Base-by-base conservation (phyloP, 1,140 invertebrate species). In the Papilio polytes region DNA sequence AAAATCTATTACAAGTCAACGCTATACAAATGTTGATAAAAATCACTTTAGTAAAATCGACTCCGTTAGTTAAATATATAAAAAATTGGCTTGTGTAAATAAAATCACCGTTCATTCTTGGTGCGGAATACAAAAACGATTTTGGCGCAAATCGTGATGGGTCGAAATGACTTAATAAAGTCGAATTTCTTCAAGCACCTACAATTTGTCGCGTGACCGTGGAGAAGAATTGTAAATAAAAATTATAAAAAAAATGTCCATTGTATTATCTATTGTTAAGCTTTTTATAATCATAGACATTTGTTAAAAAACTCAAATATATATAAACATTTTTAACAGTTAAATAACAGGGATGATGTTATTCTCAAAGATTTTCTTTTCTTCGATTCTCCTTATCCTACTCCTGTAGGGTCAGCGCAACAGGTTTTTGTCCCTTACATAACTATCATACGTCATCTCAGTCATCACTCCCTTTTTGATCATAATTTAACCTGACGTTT, bases 151-250 rank as follows among this genome's bases (percentile, higher is more conserved):
- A 26, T 76, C 74, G 74, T 76, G 74, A 76, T 26, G n/a, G 41
- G 20, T 41, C 18, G 31, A 73, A 46, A 73, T 10, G 72, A 1
- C 72, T 44, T 70, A 44, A 73, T 22, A 73, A 73, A 41, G 15
- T 73, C 15, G 72, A 73, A 44, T 46, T 41, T 74, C 44, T 46
- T 46, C 10, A 18, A 74, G 12, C 74, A 81, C 66, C 74, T 81
- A 20, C 74, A 74, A 66, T 73, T 81, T 77, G 80, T 74, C 73
- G 46, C 74, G 66, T 81, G 73, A 81, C 53, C 74, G 51, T 70
- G 20, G 59, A 36, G 15, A 53, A 22, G 46, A 51, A 31, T 31
- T 10, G 63, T 36, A 70, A 70, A 70, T 70, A 70, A 36, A 31
- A 70, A 70, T 36, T 70, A 31, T 59, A 26, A 59, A 59, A 59